Conservation (phyloP, 2,888 invertebrate species). For the Drosophila anomalata region DNA sequence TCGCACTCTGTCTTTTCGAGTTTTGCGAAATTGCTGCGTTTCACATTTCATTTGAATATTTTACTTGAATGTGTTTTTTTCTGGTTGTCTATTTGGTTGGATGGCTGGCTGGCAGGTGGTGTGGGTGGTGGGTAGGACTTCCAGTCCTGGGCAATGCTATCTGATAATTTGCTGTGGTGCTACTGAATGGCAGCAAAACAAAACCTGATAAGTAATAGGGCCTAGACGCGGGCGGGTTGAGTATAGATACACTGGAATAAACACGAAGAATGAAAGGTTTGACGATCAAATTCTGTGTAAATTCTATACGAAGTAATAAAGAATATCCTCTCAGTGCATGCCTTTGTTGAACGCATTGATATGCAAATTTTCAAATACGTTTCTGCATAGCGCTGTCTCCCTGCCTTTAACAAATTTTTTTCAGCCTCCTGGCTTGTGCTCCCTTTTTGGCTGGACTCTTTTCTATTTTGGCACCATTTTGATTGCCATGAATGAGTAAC, state of each 20-base stretch:
- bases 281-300: too few species aligned
- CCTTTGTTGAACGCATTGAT: constrained; percentile 65
- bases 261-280: neutral
- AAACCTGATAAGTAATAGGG: constrained; percentile 69
- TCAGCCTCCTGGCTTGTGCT: constrained; percentile 22
- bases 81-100: constrained; percentile 38
- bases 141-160: constrained; percentile 55
- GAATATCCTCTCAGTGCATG: constrained; percentile 50
- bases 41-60: constrained; percentile 80
- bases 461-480: constrained; percentile 77
- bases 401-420: constrained; percentile 21
- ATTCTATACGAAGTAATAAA: too few species aligned
- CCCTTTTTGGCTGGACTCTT: constrained; percentile 51
- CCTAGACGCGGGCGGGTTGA: constrained; percentile 32
- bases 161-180: constrained; percentile 74
- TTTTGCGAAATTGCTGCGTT: constrained; percentile 69
- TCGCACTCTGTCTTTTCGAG: constrained; percentile 17
- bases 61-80: constrained; percentile 61
- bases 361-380: constrained; percentile 76
- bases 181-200: constrained; percentile 56
- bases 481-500: constrained; percentile 82
- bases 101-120: constrained; percentile 33
- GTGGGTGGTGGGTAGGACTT: constrained; percentile 15
- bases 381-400: constrained; percentile 33
- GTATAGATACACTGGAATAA: constrained; percentile 37